These are phyloP conservation scores for Orthonyx spaldingii DNA, from an alignment of 2,113 vertebrate species.

Conservation along the genomic window DNA sequence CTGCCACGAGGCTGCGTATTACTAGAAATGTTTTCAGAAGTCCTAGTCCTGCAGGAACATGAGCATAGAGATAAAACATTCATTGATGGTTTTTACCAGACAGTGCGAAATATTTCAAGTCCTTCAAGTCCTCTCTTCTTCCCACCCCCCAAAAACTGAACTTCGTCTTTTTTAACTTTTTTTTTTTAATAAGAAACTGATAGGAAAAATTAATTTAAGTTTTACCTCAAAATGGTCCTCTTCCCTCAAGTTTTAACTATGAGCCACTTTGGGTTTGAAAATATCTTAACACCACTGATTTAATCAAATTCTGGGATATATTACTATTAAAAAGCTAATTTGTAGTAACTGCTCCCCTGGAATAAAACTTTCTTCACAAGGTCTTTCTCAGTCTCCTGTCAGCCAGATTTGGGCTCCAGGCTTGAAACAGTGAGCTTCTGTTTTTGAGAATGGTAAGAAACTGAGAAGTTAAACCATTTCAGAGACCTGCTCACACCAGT, in stretches of 20 bases:
- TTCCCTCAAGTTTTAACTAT: background rate
- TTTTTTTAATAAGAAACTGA: background rate
- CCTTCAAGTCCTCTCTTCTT: background rate
- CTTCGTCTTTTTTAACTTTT: background rate
- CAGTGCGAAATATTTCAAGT: background rate
- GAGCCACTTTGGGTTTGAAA: background rate
- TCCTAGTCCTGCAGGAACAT: background rate
- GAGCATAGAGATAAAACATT: background rate
- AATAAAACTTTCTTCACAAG: background rate
- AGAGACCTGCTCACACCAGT: background rate
- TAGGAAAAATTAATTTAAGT: background rate
- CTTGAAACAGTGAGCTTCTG: background rate
- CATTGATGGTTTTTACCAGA: background rate
- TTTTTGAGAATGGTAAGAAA: background rate
- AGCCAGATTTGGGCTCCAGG: background rate
- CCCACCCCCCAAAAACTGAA: rapidly evolving
- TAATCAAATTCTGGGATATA: background rate
- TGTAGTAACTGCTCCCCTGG: background rate
- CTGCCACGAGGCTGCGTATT: background rate
- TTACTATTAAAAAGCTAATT: background rate
- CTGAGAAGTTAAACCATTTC: background rate
- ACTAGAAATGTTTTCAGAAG: background rate
- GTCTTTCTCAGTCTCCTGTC: background rate
- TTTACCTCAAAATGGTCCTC: background rate
- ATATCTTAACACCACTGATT: background rate